Base-by-base conservation (phyloP, 2,797 vertebrate genomes). In the Gymnodraco acuticeps region DNA sequence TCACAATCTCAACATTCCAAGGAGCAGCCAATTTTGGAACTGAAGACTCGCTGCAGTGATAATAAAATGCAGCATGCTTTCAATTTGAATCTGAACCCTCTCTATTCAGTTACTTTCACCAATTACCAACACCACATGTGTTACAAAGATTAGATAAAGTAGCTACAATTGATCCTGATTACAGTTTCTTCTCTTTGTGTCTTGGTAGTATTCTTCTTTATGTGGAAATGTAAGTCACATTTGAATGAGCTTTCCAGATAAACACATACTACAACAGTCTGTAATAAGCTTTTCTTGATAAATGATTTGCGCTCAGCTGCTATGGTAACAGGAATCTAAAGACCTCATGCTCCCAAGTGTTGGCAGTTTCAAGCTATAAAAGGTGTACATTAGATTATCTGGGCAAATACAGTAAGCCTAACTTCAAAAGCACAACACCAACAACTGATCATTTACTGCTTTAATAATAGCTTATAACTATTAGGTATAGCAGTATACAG, bases 321-420 rank as follows among this genome's bases (percentile, higher is more conserved):
- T 79, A 85, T 86, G 82, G 78, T 55, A 83, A 85, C 78, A 82
- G 68, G 70, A 65, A 64, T 15, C 45, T 41, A 59, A 65, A 68
- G 58, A 71, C 47, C 80, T 65, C 48, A 68, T 65, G 71, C 19
- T 11, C 9, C 4, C 43, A 8, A 48, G n/a, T 65, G 58, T 14
- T 52, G 67, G 2, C 20, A 50, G 52, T 33, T 16, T 68, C 9
- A 45, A 56, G 15, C 41, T 60, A 1, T 53, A 43, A 51, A 38
- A 70, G 27, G n/a, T 77, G 63, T 77, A 10, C 70, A 79, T 20
- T 27, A 56, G 31, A 61, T 56, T 56, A 51, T 50, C 14, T 33
- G 31, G 54, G 13, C 15, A 63, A 61, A 41, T 31, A 31, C 14
- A 63, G 10, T 60, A 16, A 60, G 17, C 9, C 56, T 20, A 45